A percentile compares a stretch with the other conserved stretches of the same genome.
Conservation (phyloP, 2,797 vertebrate species). For the Triplophysa bombifrons region DNA sequence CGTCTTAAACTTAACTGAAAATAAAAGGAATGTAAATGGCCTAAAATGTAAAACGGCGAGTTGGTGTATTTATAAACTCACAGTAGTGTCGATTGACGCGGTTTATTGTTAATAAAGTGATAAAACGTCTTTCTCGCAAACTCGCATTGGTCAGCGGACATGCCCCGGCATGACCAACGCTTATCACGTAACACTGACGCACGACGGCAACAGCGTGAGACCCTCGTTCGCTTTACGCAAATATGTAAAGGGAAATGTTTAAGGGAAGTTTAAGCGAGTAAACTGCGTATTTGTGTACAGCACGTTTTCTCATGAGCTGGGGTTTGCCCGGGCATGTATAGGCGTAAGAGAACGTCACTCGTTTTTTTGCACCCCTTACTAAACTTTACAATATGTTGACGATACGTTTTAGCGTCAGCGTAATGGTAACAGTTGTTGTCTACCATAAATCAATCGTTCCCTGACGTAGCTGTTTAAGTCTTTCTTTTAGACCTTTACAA, state of each 20-base stretch:
- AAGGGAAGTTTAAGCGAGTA: not conserved
- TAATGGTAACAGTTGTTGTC: not conserved
- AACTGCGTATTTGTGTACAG: fast-evolving
- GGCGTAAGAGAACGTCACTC: not conserved
- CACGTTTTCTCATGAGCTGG: not conserved
- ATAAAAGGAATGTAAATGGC: not conserved
- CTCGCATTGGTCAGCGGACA: constrained; percentile 55
- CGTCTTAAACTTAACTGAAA: not conserved
- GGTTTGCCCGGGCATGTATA: constrained; percentile 28
- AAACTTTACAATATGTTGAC: not conserved
- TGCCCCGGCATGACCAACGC: constrained; percentile 69
- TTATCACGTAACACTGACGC: constrained; percentile 9
- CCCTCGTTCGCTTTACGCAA: not conserved
- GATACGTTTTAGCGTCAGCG: not conserved
- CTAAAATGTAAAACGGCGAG: too few relatives aligned
- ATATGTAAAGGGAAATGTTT: not conserved
- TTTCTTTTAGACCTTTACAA: too few relatives aligned
- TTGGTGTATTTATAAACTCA: not conserved
- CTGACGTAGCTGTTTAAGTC: too few relatives aligned
- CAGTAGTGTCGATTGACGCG: not conserved
- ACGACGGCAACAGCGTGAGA: not conserved
- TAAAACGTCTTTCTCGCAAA: not conserved
- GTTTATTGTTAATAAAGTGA: not conserved
- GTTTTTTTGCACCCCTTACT: not conserved
- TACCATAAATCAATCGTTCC: too few relatives aligned